These are phyloP conservation scores for Taenaris catops DNA, from an alignment of 2,888 invertebrate genomes.

Conservation along the genomic window DNA sequence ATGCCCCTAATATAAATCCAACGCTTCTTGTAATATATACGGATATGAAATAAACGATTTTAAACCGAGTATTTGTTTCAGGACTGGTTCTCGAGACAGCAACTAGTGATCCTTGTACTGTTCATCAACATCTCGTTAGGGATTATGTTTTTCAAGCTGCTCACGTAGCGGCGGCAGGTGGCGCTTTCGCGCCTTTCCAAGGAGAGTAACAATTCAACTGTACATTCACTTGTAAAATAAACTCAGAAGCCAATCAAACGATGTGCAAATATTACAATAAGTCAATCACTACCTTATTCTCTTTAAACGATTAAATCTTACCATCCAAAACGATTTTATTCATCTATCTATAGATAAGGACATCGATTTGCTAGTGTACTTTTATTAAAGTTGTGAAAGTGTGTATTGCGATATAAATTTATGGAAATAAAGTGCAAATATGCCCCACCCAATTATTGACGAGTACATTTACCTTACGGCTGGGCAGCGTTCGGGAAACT, in stretches of 20 bases:
- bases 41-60: too few species aligned
- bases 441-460: too few species aligned
- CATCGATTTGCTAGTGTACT: conserved; percentile 68
- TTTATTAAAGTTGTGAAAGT: conserved; percentile 64
- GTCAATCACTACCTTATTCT: conserved; percentile 37
- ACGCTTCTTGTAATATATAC: too few species aligned
- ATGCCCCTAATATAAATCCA: too few species aligned
- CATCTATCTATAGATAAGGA: conserved; percentile 53
- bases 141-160: conserved; percentile 96
- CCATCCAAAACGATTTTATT: conserved; percentile 39
- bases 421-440: conserved; percentile 44
- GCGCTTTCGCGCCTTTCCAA: conserved; percentile 54
- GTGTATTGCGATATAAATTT: conserved; percentile 46
- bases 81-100: conserved; percentile 98
- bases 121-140: conserved; percentile 97
- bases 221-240: conserved; percentile 41
- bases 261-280: conserved; percentile 41
- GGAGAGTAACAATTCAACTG: conserved; percentile 42
- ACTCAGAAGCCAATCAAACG: conserved; percentile 48
- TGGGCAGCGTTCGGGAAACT: too few species aligned
- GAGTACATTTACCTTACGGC: too few species aligned
- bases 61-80: conserved; percentile 77
- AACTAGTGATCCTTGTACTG: conserved; percentile 94
- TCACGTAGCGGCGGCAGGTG: conserved; percentile 90
- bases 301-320: conserved; percentile 27